Base-by-base conservation (phyloP, 35 echinoderm and acorn worm species). In the Nesometra sesokonis region DNA sequence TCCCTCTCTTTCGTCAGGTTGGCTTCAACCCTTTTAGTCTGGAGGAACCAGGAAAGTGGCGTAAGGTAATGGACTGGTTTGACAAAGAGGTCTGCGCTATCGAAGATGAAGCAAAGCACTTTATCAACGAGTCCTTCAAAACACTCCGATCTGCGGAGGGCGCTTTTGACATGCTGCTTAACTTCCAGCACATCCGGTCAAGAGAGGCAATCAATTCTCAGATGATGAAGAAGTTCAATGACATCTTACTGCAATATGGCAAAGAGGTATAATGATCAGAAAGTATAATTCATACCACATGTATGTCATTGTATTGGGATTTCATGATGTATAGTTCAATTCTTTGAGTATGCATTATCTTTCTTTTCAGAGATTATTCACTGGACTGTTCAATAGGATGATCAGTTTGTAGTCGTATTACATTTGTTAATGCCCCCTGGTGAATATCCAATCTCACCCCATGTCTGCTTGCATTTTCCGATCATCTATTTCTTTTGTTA, bases 161-260 rank as follows among this genome's bases (percentile, higher is more conserved):
- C 5, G 96, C 93, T n/a, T 94, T 99, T 80, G 92, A 94, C 81
- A 91, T 99, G 85, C 88, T 97, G 81, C 92, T 99, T 31, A 94
- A 99, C 81, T 94, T 99, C 38, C 83, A 88, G 77, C 93, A 99
- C 87, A 99, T 99, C 31, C 57, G 96, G 13, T 99, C 96, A 5
- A 81, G 96, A 21, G 96, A 99, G 76, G 96, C 96, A 11, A 99
- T 99, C 88, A 99, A 97, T 35, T 90, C 92, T 0, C 96, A 99
- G 86, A 99, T 99, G 96, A 99, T 99, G 96, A 99, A 93, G 90
- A 99, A 99, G 76, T 99, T 99, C 82, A 99, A 99, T 80, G 96
- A 99, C 85, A 99, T 99, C 43, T 86, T 99, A 37, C 38, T 99
- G 27, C 96, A 99, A 86, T 99, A 99, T 88, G 96, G 96, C 35